These are phyloP conservation scores for Hydractinia symbiolongicarpus DNA, from an alignment of 30 jellyfish, hydroid and myxozoan species.

Conservation along the genomic window DNA sequence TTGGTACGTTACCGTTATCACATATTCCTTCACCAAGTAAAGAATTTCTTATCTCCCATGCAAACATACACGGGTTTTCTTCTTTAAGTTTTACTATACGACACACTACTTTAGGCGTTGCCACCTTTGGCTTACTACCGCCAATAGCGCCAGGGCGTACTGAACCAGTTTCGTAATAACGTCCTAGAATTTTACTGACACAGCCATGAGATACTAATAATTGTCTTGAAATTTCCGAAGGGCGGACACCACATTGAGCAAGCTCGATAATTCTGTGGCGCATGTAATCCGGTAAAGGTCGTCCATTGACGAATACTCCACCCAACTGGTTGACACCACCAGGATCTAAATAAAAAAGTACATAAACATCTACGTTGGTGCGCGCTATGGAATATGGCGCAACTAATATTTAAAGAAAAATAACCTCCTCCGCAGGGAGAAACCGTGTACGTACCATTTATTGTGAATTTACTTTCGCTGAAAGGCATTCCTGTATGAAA, in stretches of 20 bases:
- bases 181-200: slow-evolving; percentile 97
- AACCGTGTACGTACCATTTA: neutral
- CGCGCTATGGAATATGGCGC: no score
- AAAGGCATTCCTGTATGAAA: slow-evolving; percentile 7
- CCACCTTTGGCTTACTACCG: slow-evolving; percentile 98
- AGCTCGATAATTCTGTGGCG: slow-evolving; percentile 96
- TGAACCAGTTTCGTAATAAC: slow-evolving; percentile 96
- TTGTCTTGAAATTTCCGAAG: slow-evolving; percentile 95
- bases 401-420: no score
- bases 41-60: slow-evolving; percentile 94
- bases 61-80: slow-evolving; percentile 98
- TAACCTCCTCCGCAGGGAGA: no score
- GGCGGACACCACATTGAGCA: slow-evolving; percentile 98
- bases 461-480: slow-evolving; percentile 15
- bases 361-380: no score
- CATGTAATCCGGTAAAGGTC: slow-evolving; percentile 98
- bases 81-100: slow-evolving; percentile 91
- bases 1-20: slow-evolving; percentile 88
- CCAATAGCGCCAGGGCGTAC: slow-evolving; percentile 99
- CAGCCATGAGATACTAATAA: slow-evolving; percentile 96
- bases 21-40: slow-evolving; percentile 88
- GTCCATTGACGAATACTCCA: slow-evolving; percentile 95
- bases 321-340: slow-evolving; percentile 98
- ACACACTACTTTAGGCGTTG: slow-evolving; percentile 94
- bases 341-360: slow-evolving; percentile 53